Conservation (phyloP, 2,797 vertebrate species). For the Merluccius polli region DNA sequence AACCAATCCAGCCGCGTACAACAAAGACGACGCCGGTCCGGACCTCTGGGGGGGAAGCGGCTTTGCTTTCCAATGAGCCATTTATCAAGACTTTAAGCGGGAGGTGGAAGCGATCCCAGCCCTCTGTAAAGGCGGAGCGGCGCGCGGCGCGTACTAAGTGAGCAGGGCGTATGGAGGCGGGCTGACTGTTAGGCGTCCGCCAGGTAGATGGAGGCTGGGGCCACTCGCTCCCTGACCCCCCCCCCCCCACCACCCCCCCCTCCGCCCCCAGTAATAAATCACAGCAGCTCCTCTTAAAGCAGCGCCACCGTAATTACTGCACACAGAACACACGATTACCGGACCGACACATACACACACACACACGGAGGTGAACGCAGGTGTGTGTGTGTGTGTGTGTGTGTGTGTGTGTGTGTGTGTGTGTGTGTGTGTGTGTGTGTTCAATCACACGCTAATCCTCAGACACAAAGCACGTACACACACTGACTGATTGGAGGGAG, state of each 20-base stretch:
- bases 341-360: conserved; percentile 12
- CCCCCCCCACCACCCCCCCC: not conserved
- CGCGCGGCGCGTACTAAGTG: conserved; percentile 67
- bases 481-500: not conserved
- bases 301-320: conserved; percentile 62
- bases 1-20: conserved; percentile 46
- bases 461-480: not conserved
- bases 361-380: not conserved
- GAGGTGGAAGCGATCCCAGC: conserved; percentile 55
- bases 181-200: conserved; percentile 58
- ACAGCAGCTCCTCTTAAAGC: conserved; percentile 54
- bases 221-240: conserved; percentile 62
- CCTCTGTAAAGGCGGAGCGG: conserved; percentile 55
- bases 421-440: not conserved
- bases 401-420: not conserved
- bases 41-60: conserved; percentile 32
- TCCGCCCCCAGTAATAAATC: conserved; percentile 70
- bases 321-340: conserved; percentile 21
- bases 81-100: conserved; percentile 60
- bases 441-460: not conserved
- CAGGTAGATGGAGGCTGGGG: conserved; percentile 59
- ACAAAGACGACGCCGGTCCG: conserved; percentile 37
- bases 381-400: not conserved
- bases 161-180: conserved; percentile 64
- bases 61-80: conserved; percentile 64